A percentile compares a stretch with the other conserved stretches of the same genome.
These are phyloP conservation scores for Geococcyx californianus DNA, from an alignment of 2,113 vertebrate species.

Conservation along the genomic window DNA sequence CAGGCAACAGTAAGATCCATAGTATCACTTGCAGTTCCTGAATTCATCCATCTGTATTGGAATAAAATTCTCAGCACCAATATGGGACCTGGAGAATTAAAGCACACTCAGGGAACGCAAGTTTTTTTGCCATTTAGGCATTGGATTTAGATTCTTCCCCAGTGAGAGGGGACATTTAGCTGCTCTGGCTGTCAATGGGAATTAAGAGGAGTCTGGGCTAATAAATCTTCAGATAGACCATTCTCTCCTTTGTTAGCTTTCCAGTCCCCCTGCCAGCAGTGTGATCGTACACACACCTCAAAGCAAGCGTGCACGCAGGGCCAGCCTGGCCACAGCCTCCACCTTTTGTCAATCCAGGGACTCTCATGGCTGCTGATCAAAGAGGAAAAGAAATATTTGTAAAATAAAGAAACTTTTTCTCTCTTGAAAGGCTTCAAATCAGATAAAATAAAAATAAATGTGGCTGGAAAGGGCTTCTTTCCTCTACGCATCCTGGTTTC, in stretches of 20 bases:
- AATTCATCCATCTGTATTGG: neutral
- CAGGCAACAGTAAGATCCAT: neutral
- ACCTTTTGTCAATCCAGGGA: neutral
- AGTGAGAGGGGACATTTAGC: neutral
- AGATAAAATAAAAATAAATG: constrained; percentile 23
- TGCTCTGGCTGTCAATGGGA: neutral
- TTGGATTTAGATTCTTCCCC: neutral
- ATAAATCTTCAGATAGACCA: neutral
- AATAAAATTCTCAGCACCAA: neutral
- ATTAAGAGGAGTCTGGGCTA: neutral
- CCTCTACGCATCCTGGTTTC: neutral
- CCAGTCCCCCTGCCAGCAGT: neutral
- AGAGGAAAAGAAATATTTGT: constrained; percentile 8
- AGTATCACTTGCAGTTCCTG: neutral
- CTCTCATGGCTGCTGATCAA: neutral
- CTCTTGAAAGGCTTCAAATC: constrained; percentile 5
- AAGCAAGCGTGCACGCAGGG: neutral
- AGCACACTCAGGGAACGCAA: neutral
- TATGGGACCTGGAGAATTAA: neutral
- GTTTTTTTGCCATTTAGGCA: neutral
- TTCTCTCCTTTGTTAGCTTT: neutral
- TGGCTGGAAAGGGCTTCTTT: constrained; percentile 27
- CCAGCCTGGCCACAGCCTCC: neutral
- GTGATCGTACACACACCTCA: neutral
- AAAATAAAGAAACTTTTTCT: constrained; percentile 5